Conservation (phyloP, 2,888 invertebrate species). For the Ceramica pisi region DNA sequence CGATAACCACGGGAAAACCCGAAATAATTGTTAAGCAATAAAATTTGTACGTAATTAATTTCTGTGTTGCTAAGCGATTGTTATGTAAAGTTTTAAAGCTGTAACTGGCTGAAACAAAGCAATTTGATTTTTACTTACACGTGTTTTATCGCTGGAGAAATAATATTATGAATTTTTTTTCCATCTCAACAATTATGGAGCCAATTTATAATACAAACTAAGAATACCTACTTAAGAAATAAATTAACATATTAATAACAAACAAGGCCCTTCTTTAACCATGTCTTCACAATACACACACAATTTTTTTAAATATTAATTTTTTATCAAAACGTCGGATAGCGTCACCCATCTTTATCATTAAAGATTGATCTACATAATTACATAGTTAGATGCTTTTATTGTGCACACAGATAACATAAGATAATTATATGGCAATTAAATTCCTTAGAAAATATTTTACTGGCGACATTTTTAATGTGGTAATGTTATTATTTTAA, state of each 20-base stretch:
- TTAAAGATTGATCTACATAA: conserved; percentile 66
- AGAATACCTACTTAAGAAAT: background rate
- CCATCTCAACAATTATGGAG: background rate
- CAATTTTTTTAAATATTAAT: conserved; percentile 52
- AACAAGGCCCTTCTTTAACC: background rate
- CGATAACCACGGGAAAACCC: conserved; percentile 17
- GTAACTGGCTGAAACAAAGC: background rate
- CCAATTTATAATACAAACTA: background rate
- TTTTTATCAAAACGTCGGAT: conserved; percentile 46
- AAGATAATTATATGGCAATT: conserved; percentile 62
- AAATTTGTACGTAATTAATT: conserved; percentile 32
- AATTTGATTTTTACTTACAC: conserved; percentile 25
- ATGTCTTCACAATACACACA: conserved; percentile 5
- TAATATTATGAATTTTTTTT: background rate
- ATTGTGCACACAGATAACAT: conserved; percentile 64
- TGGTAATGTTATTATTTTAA: conserved; percentile 49
- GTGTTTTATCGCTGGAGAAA: conserved; percentile 4
- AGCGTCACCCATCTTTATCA: conserved; percentile 56
- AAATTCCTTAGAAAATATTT: conserved; percentile 59
- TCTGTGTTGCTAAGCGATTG: conserved; percentile 9
- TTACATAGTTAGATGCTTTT: conserved; percentile 63
- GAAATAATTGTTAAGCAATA: conserved; percentile 34
- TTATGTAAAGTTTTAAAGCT: conserved; percentile 5
- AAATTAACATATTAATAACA: background rate
- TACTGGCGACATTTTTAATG: conserved; percentile 60